These are phyloP conservation scores for Mobula hypostoma DNA, from an alignment of 2,113 vertebrate genomes.

Conservation along the genomic window DNA sequence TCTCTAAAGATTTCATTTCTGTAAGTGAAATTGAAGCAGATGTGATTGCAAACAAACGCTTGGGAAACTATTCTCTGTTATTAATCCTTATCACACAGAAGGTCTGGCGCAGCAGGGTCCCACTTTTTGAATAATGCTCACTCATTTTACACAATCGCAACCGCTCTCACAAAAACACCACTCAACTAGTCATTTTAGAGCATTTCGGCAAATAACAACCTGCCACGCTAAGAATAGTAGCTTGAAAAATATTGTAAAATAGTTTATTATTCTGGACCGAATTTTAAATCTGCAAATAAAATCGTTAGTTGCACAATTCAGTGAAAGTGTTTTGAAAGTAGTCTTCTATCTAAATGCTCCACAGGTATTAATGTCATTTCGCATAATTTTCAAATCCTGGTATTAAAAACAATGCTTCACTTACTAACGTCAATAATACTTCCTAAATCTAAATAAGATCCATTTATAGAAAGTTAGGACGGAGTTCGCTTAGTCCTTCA, in stretches of 20 bases:
- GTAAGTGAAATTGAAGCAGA: slow-evolving; percentile 33
- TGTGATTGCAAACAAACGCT: slow-evolving; percentile 31
- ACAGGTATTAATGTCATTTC: not conserved
- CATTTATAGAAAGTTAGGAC: not conserved
- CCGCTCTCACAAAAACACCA: not conserved
- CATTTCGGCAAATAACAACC: not conserved
- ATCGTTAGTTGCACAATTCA: not conserved
- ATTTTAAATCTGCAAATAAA: not conserved
- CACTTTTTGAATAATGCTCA: slow-evolving; percentile 35
- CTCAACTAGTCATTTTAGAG: slow-evolving; percentile 3
- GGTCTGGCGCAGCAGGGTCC: slow-evolving; percentile 22
- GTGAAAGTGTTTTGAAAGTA: not conserved
- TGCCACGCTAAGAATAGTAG: not conserved
- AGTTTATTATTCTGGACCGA: not conserved
- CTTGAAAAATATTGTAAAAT: not conserved
- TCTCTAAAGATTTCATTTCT: slow-evolving; percentile 23
- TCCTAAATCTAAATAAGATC: not conserved
- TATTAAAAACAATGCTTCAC: not conserved
- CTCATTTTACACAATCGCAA: slow-evolving; percentile 14
- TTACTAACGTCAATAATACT: not conserved
- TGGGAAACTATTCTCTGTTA: slow-evolving; percentile 28
- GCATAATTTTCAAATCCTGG: not conserved
- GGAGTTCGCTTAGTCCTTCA: not conserved
- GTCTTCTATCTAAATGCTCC: not conserved
- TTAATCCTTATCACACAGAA: slow-evolving; percentile 30